Base-by-base conservation (phyloP, 2,113 vertebrate species). In the Thomomys bottae region DNA sequence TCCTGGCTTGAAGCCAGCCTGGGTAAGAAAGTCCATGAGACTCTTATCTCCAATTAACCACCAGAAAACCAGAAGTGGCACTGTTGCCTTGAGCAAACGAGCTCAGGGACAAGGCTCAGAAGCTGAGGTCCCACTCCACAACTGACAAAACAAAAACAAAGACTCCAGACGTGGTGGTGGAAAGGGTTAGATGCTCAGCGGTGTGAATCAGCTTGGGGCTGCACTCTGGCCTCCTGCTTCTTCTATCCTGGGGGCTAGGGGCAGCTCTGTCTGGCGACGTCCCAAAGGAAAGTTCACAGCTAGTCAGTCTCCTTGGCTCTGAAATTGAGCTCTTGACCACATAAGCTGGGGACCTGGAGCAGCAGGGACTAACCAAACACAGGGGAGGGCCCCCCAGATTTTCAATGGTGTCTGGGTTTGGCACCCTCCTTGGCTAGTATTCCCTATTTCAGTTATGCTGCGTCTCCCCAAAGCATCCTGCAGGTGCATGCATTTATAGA, bases 351-450 rank as follows among this genome's bases (percentile, higher is more conserved):
- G 34, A 36, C 36, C 21, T 3, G 1, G 5, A 20, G 42, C 28
- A 26, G 61, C n/a, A 24, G 28, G 0, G n/a, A 34, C 38, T 45
- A 42, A 32, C 28, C 40, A 72, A 32, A 80, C 8, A 20, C 28
- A 32, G 11, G 4, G 0, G 5, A 6, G 6, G 20, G 21, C n/a
- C 11, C 17, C 17, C 61, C 0, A 0, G 54, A 24, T 5, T 36
- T 9, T 32, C 42, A 12, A 18, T 11, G 6, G 17, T 40, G 21
- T 20, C 54, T 26, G 42, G 8, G 66, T 20, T 34, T 49, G 8
- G 40, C 2, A 0, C 7, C n/a, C 4, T 32, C 38, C 45, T 70
- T n/a, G 28, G 14, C 5, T 67, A 59, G 38, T 8, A 11, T 11
- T 32, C 30, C 20, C 8, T 32, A 76, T 11, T 54, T 0, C 8